These are phyloP conservation scores for Branchinecta lynchi DNA, from an alignment of 1,140 invertebrate species.

Conservation along the genomic window DNA sequence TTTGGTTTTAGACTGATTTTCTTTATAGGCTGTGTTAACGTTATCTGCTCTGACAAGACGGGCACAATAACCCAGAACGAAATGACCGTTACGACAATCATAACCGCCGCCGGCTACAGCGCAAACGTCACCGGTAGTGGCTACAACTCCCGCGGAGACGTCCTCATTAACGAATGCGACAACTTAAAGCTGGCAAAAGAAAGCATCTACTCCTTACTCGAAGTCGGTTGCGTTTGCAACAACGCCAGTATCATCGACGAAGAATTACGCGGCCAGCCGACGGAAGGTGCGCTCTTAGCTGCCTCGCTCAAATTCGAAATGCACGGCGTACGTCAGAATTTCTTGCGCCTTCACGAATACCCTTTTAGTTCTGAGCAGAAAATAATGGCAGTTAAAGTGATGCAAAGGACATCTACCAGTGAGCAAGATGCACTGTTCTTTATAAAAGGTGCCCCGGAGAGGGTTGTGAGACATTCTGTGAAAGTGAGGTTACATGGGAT, in stretches of 20 bases:
- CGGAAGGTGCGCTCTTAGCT: constrained; percentile 87
- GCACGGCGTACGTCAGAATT: constrained; percentile 61
- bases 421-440: constrained; percentile 64
- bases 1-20: constrained; percentile 9
- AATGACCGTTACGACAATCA: constrained; percentile 92
- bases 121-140: constrained; percentile 83
- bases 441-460: constrained; percentile 89
- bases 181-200: neutral
- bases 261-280: constrained; percentile 81
- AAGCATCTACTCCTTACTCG: constrained; percentile 22
- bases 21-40: constrained; percentile 74
- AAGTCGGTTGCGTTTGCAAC: constrained; percentile 85
- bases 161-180: constrained; percentile 33
- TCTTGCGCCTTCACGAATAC: constrained; percentile 77
- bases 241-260: constrained; percentile 78
- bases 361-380: constrained; percentile 96
- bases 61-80: constrained; percentile 98
- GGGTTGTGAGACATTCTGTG: constrained; percentile 43
- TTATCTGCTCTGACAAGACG: constrained; percentile 98
- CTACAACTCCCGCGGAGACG: constrained; percentile 69
- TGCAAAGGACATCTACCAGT: constrained; percentile 25
- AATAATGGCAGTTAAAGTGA: constrained; percentile 80
- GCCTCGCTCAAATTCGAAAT: constrained; percentile 83
- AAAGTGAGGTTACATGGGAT: neutral
- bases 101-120: constrained; percentile 77